Conservation (phyloP, 2,113 vertebrate species). For the Alouatta palliata region DNA sequence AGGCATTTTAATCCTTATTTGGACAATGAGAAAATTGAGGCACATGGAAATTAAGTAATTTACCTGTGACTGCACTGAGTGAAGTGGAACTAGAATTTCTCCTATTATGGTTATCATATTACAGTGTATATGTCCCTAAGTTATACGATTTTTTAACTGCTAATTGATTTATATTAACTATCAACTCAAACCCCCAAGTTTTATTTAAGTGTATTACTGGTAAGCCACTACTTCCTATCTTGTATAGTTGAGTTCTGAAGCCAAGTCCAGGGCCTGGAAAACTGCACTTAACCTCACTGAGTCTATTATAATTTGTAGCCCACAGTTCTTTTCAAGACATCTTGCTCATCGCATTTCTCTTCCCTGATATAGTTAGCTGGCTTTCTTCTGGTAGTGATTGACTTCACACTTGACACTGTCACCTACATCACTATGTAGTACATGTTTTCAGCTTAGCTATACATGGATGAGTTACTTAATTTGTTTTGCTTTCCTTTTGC, state of each 20-base stretch:
- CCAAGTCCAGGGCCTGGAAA: not conserved
- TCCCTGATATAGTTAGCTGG: not conserved
- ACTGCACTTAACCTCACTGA: not conserved
- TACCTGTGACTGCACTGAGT: not conserved
- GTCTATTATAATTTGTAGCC: not conserved
- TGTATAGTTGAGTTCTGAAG: not conserved
- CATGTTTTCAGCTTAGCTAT: conserved; percentile 25
- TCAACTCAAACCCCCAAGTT: not conserved
- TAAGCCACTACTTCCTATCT: not conserved
- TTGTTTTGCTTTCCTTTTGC: not conserved
- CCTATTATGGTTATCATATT: not conserved
- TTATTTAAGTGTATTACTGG: not conserved
- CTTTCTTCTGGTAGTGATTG: not conserved
- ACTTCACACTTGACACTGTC: not conserved
- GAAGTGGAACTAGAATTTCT: not conserved
- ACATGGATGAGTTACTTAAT: not conserved
- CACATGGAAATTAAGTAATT: not conserved
- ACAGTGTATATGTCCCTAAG: not conserved
- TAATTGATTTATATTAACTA: not conserved
- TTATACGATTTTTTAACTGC: not conserved
- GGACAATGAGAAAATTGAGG: not conserved
- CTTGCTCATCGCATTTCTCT: not conserved
- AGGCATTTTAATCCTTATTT: not conserved
- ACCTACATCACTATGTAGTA: not conserved
- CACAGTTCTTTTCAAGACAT: not conserved